Base-by-base conservation (phyloP, 2,797 vertebrate species). In the Hephaestus fuliginosus region DNA sequence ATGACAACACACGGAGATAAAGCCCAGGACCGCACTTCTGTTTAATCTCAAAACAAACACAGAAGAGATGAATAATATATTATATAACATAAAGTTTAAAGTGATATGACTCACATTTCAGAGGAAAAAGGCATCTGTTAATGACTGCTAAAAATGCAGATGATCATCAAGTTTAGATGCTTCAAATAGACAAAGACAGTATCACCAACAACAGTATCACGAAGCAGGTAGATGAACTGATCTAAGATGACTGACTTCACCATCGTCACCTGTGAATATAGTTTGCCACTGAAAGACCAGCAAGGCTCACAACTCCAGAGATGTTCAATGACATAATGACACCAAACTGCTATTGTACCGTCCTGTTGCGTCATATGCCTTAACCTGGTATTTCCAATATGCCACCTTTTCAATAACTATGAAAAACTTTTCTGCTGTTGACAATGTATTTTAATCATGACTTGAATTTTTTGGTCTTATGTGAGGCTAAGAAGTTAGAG, bases 41-140 rank as follows among this genome's bases (percentile, higher is more conserved):
- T 82, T 90, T 90, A 84, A 91, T 91, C 74, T 94, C 75, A 80
- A 25, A 85, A 83, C 66, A 76, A 58, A 78, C 74, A 51, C 22
- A 78, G 13, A 46, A 39, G 46, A 68, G 30, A 33, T 3, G 30
- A 33, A 33, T 33, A 33, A 33, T 33, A 33, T 33, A 33, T 33
- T 33, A 33, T 33, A 33, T 33, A 33, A 33, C 30, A 33, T 53
- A 49, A 58, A 57, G 4, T 57, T 66, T 15, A 65, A 28, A 3
- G 28, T 58, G 68, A 18, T 65, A 66, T 67, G 36, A 67, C 22
- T 71, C 61, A 46, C 18, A 69, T 39, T 62, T 14, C 3, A 44
- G 13, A 58, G 22, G 1, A 28, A 62, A 63, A 66, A 68, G 25
- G 46, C 33, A 58, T 46, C 15, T 39, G 14, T 49, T 52, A 25